Evolutionary conservation across 2,888 invertebrate species (phyloP).

Genomic region (Zhengitettix transpicula): DNA sequence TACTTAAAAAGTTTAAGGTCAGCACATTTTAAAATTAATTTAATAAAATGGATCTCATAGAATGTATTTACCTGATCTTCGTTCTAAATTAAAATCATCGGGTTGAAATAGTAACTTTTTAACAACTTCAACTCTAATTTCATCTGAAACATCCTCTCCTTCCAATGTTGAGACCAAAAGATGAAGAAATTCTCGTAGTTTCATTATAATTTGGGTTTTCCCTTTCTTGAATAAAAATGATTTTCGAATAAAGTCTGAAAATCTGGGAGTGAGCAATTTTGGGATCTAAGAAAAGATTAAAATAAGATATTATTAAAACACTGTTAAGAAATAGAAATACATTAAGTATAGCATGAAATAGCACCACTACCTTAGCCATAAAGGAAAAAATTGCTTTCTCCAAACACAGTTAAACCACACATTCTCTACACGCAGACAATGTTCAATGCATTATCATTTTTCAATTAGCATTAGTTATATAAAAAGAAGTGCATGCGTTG

Average conservation of each 20-base stretch:
- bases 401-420: too few species aligned
- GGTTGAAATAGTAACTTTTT: slow-evolving; percentile 48
- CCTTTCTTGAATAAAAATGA: slow-evolving; percentile 42
- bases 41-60: slow-evolving; percentile 18
- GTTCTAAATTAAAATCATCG: slow-evolving; percentile 56
- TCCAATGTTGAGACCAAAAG: slow-evolving; percentile 33
- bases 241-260: slow-evolving; percentile 43
- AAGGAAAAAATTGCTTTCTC: too few species aligned
- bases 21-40: slow-evolving; percentile 28
- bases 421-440: too few species aligned
- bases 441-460: too few species aligned
- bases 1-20: background rate
- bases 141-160: slow-evolving; percentile 27
- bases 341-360: too few species aligned
- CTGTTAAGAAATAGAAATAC: background rate
- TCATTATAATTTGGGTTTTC: slow-evolving; percentile 34
- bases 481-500: too few species aligned
- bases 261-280: slow-evolving; percentile 42
- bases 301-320: background rate
- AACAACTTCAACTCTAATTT: slow-evolving; percentile 38
- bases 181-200: background rate
- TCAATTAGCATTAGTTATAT: too few species aligned
- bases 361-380: too few species aligned
- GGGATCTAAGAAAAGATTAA: slow-evolving; percentile 25
- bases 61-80: slow-evolving; percentile 35